Evolutionary conservation across 2,113 vertebrate species (phyloP), one percentile per base, ranked within the genome.

Genomic region (Hydrochoerus hydrochaeris): DNA sequence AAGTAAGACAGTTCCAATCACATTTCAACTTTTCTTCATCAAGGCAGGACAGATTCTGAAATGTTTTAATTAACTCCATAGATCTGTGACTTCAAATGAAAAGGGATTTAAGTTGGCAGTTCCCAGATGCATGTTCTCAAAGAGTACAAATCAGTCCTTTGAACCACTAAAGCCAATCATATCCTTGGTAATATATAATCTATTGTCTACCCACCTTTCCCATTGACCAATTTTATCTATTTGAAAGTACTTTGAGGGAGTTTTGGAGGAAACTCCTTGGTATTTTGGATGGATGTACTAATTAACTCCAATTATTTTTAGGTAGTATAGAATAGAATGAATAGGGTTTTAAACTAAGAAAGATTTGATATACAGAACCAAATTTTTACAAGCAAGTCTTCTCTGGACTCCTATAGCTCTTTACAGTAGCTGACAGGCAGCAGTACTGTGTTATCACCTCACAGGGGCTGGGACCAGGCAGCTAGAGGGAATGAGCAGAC

Each of bases 41-140:
- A 44, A 96, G 65, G 63, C 20, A 85, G 63, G 32, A 92, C 77
- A 75, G 13, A 73, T 88, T 91, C 65, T 92, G 17, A 91, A 92
- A 91, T 73, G 73, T 46, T 91, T 89, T 88, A 92, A 94, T 78
- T 94, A 88, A 96, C 44, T 58, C n/a, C 46, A 41, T 35, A 58
- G 44, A 30, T 30, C 71, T 86, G 5, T 63, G 41, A 65, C 65
- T 97, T 88, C 84, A 85, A 75, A 86, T 7, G 28, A 75, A 90
- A 41, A 94, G 1, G 17, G 30, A 20, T 80, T 87, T 88, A 57
- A 35, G 14, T 67, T 77, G 90, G 75, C 35, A 24, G 30, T 71
- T 94, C 41, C 30, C 88, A 69, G 54, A 77, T 63, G 6, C 30
- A 91, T 82, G 85, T 95, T 28, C 17, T 85, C 63, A 58, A 93